Conservation (phyloP, 92 coral and sea anemone species). For the Blastomussa wellsi region DNA sequence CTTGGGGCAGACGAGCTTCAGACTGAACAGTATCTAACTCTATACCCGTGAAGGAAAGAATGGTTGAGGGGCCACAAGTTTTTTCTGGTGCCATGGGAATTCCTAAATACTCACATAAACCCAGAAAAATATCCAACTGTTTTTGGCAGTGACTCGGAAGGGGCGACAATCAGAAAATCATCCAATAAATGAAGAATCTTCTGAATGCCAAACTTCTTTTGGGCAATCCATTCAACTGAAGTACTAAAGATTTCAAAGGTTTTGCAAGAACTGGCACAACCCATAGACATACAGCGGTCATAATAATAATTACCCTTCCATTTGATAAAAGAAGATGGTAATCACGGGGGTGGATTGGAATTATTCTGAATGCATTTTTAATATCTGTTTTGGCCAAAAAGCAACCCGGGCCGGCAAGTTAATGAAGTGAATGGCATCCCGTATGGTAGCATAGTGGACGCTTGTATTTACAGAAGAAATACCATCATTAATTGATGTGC, state of each 20-base stretch:
- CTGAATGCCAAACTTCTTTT: constrained; percentile 28
- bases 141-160: constrained; percentile 17
- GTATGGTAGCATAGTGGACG: constrained; percentile 44
- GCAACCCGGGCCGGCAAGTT: constrained; percentile 48
- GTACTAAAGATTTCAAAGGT: constrained; percentile 67
- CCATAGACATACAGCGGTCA: constrained; percentile 67
- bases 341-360: constrained; percentile 58
- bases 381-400: constrained; percentile 63
- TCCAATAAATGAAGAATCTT: constrained; percentile 53
- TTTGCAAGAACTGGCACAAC: constrained; percentile 61
- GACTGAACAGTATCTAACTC: constrained; percentile 45
- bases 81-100: constrained; percentile 62
- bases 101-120: constrained; percentile 39
- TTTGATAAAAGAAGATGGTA: constrained; percentile 48
- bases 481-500: constrained; percentile 71
- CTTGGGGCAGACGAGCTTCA: constrained; percentile 58
- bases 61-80: constrained; percentile 40
- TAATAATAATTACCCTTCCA: constrained; percentile 51
- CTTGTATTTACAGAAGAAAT: constrained; percentile 45
- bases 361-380: constrained; percentile 63
- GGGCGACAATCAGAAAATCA: constrained; percentile 60
- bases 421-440: constrained; percentile 48
- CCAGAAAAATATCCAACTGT: constrained; percentile 36
- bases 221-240: constrained; percentile 64
- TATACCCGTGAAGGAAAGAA: constrained; percentile 53